Evolutionary conservation across 2,888 invertebrate species (phyloP).

Genomic region (Cenopis cana): DNA sequence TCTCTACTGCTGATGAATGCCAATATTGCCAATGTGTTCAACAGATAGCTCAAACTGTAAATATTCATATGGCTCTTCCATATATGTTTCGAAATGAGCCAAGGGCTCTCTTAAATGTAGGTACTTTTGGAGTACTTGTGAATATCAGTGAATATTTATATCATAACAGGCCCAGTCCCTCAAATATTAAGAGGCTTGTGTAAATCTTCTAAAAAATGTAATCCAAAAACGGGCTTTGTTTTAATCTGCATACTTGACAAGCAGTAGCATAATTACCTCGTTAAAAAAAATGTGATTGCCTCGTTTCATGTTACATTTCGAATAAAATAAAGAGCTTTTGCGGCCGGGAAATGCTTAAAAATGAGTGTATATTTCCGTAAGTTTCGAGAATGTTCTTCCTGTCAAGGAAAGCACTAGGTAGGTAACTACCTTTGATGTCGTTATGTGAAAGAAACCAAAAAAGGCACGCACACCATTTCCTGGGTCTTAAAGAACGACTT

Average conservation of each 20-base stretch:
- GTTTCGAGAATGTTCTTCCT: slow-evolving; percentile 2
- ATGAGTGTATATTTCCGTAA: slow-evolving; percentile 16
- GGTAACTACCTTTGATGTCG: background rate
- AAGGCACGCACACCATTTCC: no score
- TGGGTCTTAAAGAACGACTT: no score
- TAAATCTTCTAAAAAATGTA: slow-evolving; percentile 25
- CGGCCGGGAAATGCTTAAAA: slow-evolving; percentile 12
- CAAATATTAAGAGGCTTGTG: slow-evolving; percentile 25
- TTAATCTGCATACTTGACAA: slow-evolving; percentile 36
- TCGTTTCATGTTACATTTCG: slow-evolving; percentile 33
- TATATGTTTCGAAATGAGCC: no score
- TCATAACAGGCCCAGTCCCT: slow-evolving; percentile 8
- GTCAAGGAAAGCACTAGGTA: slow-evolving; percentile 10
- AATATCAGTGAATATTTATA: slow-evolving; percentile 5
- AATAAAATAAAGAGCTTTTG: slow-evolving; percentile 32
- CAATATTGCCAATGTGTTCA: no score
- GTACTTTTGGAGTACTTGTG: no score
- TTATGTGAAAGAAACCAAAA: slow-evolving; percentile 9
- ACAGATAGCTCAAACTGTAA: no score
- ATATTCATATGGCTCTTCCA: no score
- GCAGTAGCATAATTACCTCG: slow-evolving; percentile 36
- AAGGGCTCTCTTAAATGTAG: no score
- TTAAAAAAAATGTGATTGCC: slow-evolving; percentile 36
- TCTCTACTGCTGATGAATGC: no score
- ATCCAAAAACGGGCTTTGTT: slow-evolving; percentile 20